Percentiles rank a stretch among this genome's conserved stretches.
Conservation (phyloP, 2,113 vertebrate genomes). For the Atherinomorus stipes region DNA sequence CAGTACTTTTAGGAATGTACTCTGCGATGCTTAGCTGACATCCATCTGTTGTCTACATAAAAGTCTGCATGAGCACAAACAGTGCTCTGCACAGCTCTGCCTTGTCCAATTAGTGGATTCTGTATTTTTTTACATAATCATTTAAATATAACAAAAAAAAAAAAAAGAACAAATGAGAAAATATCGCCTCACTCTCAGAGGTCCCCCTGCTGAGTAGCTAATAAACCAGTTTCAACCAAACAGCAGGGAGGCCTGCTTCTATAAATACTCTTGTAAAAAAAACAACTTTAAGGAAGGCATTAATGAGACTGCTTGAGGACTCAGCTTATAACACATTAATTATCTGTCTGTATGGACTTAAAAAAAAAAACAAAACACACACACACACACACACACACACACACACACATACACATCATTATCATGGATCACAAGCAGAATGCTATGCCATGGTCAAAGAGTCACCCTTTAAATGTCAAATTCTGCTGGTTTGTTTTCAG, state of each 20-base stretch:
- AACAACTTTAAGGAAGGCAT: slow-evolving; percentile 38
- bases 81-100: neutral
- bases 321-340: slow-evolving; percentile 47
- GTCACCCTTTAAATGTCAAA: slow-evolving; percentile 34
- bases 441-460: neutral
- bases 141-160: slow-evolving; percentile 13
- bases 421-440: slow-evolving; percentile 12
- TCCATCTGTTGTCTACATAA: neutral
- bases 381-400: neutral
- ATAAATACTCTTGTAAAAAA: slow-evolving; percentile 58
- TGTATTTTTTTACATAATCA: slow-evolving; percentile 8
- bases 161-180: slow-evolving; percentile 43
- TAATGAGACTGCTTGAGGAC: slow-evolving; percentile 45
- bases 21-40: neutral
- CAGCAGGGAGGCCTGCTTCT: slow-evolving; percentile 50
- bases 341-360: slow-evolving; percentile 46
- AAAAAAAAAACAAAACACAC: neutral
- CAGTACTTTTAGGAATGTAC: too few relatives aligned
- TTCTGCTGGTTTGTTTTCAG: slow-evolving; percentile 13
- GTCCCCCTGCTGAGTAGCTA: slow-evolving; percentile 61
- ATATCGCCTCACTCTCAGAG: slow-evolving; percentile 27
- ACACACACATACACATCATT: neutral
- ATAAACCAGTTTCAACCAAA: slow-evolving; percentile 66
- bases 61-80: neutral
- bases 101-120: slow-evolving; percentile 3